Evolutionary conservation across 30 jellyfish, hydroid and myxozoan genomes (phyloP), one percentile per base, ranked within the genome.

Genomic region (Pseudorhiza aurosa): DNA sequence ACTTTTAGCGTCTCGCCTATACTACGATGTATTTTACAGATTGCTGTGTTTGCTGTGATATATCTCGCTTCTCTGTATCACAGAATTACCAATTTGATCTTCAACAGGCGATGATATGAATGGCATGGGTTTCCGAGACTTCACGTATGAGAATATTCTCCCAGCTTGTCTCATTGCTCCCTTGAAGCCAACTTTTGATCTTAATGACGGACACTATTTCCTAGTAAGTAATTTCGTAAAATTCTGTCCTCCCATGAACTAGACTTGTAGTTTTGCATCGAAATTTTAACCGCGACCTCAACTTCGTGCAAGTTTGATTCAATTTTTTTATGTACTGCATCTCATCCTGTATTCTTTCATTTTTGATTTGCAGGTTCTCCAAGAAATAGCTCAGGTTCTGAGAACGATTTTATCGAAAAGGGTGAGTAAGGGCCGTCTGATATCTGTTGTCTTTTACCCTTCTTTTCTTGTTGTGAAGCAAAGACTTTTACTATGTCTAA

Each of bases 101-200:
- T 17, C 22, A 81, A 2, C 55, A 92, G 98, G 98, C 28, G 72
- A 35, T 60, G 78, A 86, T 7, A 82, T 83, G 53, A 86, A 63
- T 37, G 47, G 71, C 69, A 73, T 63, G 49, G 78, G 80, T n/a
- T 80, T 86, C 43, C 80, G 79, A 44, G 95, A 93, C 21, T 85
- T 85, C 65, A 70, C 91, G 0, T 93, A 80, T 32, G 96, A 85
- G 15, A 82, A 85, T 27, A 86, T 93, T 44, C 64, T 93, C 22
- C 99, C 99, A 0, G 96, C 99, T 0, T 93, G 99, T 56, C 72
- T 93, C 27, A 72, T 58, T 55, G 90, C 97, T 0, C 99, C 99
- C 21, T 62, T 93, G 62, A 87, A 87, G 39, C 83, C 96, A 0
- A 8, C 88, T 5, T 93, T 93, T 58, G 97, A 86, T 76, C 62